Percentiles rank a stretch among this genome's conserved stretches.
Conservation (phyloP, 2,888 invertebrate species). For the Carpatolechia fugitivella region DNA sequence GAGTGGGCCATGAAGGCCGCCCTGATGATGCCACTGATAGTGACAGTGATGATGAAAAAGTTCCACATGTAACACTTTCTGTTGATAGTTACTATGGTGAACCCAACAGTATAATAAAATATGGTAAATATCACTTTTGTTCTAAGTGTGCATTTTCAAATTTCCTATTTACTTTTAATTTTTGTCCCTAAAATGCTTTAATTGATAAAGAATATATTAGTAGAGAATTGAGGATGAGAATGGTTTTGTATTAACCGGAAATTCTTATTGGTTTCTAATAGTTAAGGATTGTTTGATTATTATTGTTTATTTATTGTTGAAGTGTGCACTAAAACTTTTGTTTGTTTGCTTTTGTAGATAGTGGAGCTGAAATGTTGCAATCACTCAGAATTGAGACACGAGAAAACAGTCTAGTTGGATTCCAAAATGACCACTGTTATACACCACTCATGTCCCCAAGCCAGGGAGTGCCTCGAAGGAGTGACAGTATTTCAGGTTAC, state of each 20-base stretch:
- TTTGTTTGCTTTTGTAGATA: constrained; percentile 47
- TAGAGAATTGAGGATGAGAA: too few relatives aligned
- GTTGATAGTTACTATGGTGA: constrained; percentile 83
- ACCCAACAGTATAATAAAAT: constrained; percentile 73
- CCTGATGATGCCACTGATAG: constrained; percentile 79
- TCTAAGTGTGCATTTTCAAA: not conserved
- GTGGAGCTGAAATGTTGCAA: constrained; percentile 75
- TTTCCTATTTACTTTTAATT: not conserved
- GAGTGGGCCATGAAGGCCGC: constrained; percentile 75
- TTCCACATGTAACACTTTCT: constrained; percentile 81
- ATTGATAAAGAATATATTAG: too few relatives aligned
- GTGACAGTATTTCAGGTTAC: constrained; percentile 51
- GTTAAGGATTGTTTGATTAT: too few relatives aligned
- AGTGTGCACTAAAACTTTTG: not conserved
- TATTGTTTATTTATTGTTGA: too few relatives aligned
- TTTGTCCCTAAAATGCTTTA: too few relatives aligned
- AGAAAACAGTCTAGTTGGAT: constrained; percentile 79
- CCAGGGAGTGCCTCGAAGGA: constrained; percentile 60
- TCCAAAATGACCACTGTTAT: constrained; percentile 90
- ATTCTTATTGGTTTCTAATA: too few relatives aligned
- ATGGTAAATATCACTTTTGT: constrained; percentile 46
- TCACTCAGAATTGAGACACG: constrained; percentile 71
- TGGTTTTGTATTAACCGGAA: too few relatives aligned
- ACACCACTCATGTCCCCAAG: constrained; percentile 84
- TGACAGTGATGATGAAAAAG: constrained; percentile 79